phyloP scores from a whole-genome alignment of 2,113 vertebrate species.

The Puma concolor region DNA sequence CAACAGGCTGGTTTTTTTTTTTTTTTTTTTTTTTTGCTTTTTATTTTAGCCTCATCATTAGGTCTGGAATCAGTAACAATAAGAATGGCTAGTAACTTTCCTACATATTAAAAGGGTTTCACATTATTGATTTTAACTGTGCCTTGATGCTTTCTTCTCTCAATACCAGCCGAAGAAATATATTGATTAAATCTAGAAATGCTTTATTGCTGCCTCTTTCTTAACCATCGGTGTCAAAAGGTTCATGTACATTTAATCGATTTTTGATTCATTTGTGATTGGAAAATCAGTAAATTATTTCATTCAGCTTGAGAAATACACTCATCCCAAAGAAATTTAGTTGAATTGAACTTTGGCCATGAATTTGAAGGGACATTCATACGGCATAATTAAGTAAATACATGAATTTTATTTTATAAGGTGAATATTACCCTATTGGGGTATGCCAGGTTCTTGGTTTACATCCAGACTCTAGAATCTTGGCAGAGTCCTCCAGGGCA shows the following conservation, averaged over 20 bases:
- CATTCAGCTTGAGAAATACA: conserved; percentile 17
- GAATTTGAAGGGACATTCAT: conserved; percentile 45
- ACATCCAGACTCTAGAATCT: conserved; percentile 64
- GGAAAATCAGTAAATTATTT: conserved; percentile 66
- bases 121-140: conserved; percentile 28
- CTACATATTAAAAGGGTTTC: neutral
- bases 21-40: neutral
- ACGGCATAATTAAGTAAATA: conserved; percentile 76
- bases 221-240: neutral
- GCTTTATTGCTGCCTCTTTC: neutral
- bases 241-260: conserved; percentile 59
- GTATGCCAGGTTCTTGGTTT: conserved; percentile 69
- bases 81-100: neutral
- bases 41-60: neutral
- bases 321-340: conserved; percentile 68
- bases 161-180: conserved; percentile 30
- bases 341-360: conserved; percentile 39
- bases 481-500: conserved; percentile 51
- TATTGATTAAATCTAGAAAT: conserved; percentile 62
- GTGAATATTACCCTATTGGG: conserved; percentile 69
- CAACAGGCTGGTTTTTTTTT: neutral
- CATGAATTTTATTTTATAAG: conserved; percentile 76
- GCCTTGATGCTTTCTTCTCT: neutral
- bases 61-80: neutral
- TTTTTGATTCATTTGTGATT: conserved; percentile 67